Evolutionary conservation across 2,888 invertebrate genomes (phyloP).

Genomic region (Thera obeliscata): DNA sequence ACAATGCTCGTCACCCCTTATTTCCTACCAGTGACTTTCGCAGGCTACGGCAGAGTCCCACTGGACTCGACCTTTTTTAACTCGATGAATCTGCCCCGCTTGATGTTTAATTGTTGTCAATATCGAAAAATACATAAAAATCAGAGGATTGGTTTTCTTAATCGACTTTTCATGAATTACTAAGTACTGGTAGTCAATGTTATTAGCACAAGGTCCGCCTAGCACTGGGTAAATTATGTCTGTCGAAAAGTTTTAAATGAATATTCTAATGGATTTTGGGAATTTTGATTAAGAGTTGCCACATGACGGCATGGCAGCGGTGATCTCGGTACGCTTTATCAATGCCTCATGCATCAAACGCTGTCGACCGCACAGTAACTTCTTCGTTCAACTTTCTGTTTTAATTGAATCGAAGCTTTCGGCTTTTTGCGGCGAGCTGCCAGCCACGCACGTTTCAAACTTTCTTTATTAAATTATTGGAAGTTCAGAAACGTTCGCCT

Average conservation of each 20-base stretch:
- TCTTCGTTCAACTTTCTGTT: slow-evolving; percentile 79
- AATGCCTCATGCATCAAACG: slow-evolving; percentile 48
- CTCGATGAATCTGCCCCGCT: slow-evolving; percentile 64
- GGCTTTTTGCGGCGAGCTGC: slow-evolving; percentile 82
- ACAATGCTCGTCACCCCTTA: slow-evolving; percentile 84
- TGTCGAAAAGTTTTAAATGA: too few relatives aligned
- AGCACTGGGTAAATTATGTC: too few relatives aligned
- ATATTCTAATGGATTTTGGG: neutral
- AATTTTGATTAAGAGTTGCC: neutral
- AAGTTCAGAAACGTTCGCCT: slow-evolving; percentile 81
- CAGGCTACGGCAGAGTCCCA: slow-evolving; percentile 74
- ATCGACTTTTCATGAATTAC: neutral
- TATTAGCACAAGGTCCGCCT: too few relatives aligned
- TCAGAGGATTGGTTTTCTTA: slow-evolving; percentile 21
- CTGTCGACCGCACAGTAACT: slow-evolving; percentile 69
- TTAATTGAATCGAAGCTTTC: slow-evolving; percentile 84
- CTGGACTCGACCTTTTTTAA: slow-evolving; percentile 72
- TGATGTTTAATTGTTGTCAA: slow-evolving; percentile 42
- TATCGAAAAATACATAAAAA: slow-evolving; percentile 35
- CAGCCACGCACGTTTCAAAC: slow-evolving; percentile 82
- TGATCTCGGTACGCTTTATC: slow-evolving; percentile 39
- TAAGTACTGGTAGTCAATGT: neutral
- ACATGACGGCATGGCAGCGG: slow-evolving; percentile 22
- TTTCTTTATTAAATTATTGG: slow-evolving; percentile 85
- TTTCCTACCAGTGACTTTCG: slow-evolving; percentile 79